These are phyloP conservation scores for Buceros bicornis DNA, from an alignment of 2,797 vertebrate genomes.

Conservation along the genomic window DNA sequence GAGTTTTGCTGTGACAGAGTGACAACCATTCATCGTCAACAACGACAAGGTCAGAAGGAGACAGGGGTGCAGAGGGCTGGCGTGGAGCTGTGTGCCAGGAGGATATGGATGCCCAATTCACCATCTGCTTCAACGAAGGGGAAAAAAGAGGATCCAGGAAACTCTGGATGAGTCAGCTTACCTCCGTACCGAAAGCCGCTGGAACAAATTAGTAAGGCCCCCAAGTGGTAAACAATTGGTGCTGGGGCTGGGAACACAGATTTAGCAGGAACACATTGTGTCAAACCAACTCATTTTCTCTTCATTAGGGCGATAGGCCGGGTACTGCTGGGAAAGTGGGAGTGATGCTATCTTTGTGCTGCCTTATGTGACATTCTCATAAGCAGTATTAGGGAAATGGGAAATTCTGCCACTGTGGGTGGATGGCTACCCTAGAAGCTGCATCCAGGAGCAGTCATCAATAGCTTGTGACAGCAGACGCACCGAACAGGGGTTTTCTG, in stretches of 20 bases:
- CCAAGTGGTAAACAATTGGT: not conserved
- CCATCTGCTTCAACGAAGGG: not conserved
- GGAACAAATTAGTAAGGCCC: conserved; percentile 47
- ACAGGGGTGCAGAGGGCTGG: not conserved
- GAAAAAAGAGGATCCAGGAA: not conserved
- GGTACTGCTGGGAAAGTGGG: not conserved
- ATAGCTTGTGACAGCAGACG: fast-evolving
- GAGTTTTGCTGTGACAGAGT: fast-evolving
- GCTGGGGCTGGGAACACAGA: not conserved
- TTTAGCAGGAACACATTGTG: not conserved
- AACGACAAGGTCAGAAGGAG: not conserved
- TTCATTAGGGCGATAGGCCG: not conserved
- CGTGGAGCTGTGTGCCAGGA: not conserved
- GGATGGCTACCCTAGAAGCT: not conserved
- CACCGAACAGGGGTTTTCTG: not conserved
- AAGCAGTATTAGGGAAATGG: conserved; percentile 4
- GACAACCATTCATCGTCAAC: not conserved
- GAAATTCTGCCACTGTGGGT: conserved; percentile 18
- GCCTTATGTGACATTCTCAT: not conserved
- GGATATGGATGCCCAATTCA: not conserved
- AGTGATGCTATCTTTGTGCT: not conserved
- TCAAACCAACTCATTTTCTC: conserved; percentile 25
- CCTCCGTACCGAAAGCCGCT: not conserved
- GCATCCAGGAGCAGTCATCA: not conserved
- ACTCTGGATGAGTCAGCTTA: not conserved